These are phyloP conservation scores for Lasioglossum figueresi DNA, from an alignment of 2,888 invertebrate species.

Conservation along the genomic window DNA sequence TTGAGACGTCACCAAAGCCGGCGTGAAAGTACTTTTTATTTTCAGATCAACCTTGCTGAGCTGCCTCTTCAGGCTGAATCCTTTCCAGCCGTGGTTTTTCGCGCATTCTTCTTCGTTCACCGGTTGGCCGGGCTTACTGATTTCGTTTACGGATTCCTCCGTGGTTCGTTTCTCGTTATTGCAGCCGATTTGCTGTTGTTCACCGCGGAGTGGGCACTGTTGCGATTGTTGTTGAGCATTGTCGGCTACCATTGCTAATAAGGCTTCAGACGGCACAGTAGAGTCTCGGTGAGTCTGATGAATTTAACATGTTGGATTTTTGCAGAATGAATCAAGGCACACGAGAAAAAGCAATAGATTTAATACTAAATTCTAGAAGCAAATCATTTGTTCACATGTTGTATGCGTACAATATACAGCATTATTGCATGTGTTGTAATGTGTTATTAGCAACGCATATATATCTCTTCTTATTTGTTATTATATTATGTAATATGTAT, in stretches of 20 bases:
- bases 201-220: slow-evolving; percentile 54
- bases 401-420: slow-evolving; percentile 32
- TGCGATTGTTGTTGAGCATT: slow-evolving; percentile 70
- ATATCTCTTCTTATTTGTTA: slow-evolving; percentile 2
- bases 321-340: slow-evolving; percentile 72
- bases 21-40: slow-evolving; percentile 87
- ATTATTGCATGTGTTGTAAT: slow-evolving; percentile 7
- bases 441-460: slow-evolving; percentile 18
- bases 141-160: slow-evolving; percentile 67
- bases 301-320: slow-evolving; percentile 74
- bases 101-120: slow-evolving; percentile 72
- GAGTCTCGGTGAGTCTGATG: slow-evolving; percentile 77
- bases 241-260: slow-evolving; percentile 71
- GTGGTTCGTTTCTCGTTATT: slow-evolving; percentile 70
- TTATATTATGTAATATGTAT: neutral
- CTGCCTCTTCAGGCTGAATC: slow-evolving; percentile 92
- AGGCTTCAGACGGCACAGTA: slow-evolving; percentile 71
- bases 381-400: slow-evolving; percentile 14
- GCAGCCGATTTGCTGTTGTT: slow-evolving; percentile 55
- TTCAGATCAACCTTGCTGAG: slow-evolving; percentile 92
- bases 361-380: slow-evolving; percentile 63
- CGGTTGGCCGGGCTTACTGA: slow-evolving; percentile 46
- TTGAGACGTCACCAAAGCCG: slow-evolving; percentile 75
- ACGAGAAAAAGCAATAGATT: slow-evolving; percentile 29
- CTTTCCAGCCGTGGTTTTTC: slow-evolving; percentile 87